Conservation (phyloP, 2,888 invertebrate species). For the Blastobasis lacticolella region DNA sequence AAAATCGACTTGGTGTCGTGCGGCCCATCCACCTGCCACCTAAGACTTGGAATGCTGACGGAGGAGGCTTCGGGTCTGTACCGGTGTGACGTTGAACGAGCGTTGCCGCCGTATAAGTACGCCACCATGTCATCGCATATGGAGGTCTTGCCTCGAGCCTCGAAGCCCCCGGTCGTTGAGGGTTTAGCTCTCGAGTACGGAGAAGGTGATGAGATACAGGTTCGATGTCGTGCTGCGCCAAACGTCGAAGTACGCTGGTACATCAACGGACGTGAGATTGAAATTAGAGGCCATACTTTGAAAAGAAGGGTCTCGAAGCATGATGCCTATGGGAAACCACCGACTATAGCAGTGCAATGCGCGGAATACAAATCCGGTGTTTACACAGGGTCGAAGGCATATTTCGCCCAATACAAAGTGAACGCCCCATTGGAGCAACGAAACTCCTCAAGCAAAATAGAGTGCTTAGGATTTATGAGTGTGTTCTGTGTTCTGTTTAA, state of each 20-base stretch:
- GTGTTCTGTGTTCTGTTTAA: too few relatives aligned
- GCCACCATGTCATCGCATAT: constrained; percentile 47
- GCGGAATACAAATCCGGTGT: constrained; percentile 67
- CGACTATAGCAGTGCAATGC: constrained; percentile 66
- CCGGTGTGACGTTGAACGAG: constrained; percentile 57
- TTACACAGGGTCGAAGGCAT: constrained; percentile 45
- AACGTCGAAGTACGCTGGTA: constrained; percentile 58
- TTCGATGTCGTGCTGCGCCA: constrained; percentile 47
- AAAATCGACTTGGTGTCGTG: constrained; percentile 48
- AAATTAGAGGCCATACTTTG: constrained; percentile 38
- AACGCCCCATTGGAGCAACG: too few relatives aligned
- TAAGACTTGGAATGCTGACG: constrained; percentile 46
- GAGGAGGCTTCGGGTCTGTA: constrained; percentile 57
- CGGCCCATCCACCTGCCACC: constrained; percentile 49
- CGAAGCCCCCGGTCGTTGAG: constrained; percentile 46
- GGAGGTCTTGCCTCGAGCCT: constrained; percentile 46
- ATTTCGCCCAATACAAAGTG: constrained; percentile 37
- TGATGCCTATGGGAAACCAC: constrained; percentile 56
- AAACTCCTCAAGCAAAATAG: too few relatives aligned
- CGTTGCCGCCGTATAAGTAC: constrained; percentile 51
- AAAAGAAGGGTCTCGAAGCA: constrained; percentile 36
- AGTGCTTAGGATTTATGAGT: constrained; percentile 7
- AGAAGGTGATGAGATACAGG: constrained; percentile 49
- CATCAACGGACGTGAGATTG: constrained; percentile 47
- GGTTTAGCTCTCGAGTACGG: constrained; percentile 47